Base-by-base conservation (phyloP, 1,140 invertebrate genomes). In the Trypoxylus dichotomus region DNA sequence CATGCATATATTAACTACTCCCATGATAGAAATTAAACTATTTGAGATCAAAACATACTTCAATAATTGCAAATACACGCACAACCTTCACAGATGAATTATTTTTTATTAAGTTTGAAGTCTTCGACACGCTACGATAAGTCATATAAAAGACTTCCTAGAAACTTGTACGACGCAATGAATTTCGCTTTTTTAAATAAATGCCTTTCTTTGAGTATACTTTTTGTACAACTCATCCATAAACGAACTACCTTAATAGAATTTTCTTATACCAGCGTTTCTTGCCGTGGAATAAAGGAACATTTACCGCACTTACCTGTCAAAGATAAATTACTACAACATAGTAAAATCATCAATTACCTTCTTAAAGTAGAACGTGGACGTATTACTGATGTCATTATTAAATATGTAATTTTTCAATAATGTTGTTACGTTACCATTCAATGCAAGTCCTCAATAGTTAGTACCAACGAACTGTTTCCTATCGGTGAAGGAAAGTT, bases 341-440 rank as follows among this genome's bases (percentile, higher is more conserved):
- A 68, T 54, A 19, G 3, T 29, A 68, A 68, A 68, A 68, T 68
- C 60, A 68, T 68, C 19, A 68, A 68, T 68, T 68, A 68, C 27
- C 24, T 29, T 68, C 19, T 29, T 68, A 21, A 19, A 68, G 60
- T 24, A 68, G 60, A 68, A 68, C 60, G 60, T 68, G 60, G 60
- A 68, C 24, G 60, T n/a, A 68, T 13, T 68, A 68, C 60, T 29
- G 60, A 68, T 68, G 27, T 68, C 60, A 27, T 68, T 68, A 68
- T 68, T 27, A 68, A 68, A 29, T 68, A 29, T 29, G 60, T 68
- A 68, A 68, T 68, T 68, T 68, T 68, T 68, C 60, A 68, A 68
- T 68, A 27, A 29, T 10, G 27, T 24, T 68, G 60, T 68, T 68
- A 68, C 11, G 47, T 54, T 54, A 54, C 47, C 47, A 15, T n/a